These are phyloP conservation scores for Charina bottae DNA, from an alignment of 2,113 vertebrate genomes.

Conservation along the genomic window DNA sequence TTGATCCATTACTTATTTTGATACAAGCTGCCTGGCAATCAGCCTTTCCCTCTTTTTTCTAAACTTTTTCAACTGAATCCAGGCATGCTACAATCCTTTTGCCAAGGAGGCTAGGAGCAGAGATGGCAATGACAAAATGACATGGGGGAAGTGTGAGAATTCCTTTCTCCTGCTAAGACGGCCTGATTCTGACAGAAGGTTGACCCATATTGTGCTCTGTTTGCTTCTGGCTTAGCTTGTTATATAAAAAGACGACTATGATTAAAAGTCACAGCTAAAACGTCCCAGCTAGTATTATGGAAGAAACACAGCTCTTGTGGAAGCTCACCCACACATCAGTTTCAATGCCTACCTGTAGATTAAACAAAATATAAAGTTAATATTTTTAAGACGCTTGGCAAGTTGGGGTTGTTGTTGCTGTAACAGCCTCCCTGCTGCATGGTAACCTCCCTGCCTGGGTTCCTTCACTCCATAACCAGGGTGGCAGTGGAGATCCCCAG, in stretches of 20 bases:
- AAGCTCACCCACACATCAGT: neutral
- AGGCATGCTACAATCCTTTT: slow-evolving; percentile 22
- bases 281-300: neutral
- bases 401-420: neutral
- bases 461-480: neutral
- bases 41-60: slow-evolving; percentile 10
- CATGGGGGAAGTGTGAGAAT: neutral
- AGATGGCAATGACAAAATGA: neutral
- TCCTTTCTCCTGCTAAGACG: neutral
- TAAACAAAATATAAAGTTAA: neutral
- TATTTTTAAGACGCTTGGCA: neutral
- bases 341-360: neutral
- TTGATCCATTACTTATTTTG: slow-evolving; percentile 36
- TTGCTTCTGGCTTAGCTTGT: neutral
- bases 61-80: slow-evolving; percentile 31
- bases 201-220: neutral
- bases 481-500: neutral
- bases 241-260: neutral
- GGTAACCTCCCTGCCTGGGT: neutral
- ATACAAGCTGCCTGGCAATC: slow-evolving; percentile 40
- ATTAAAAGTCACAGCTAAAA: neutral
- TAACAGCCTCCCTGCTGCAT: neutral
- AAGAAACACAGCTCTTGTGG: neutral
- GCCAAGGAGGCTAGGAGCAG: slow-evolving; percentile 27
- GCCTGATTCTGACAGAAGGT: neutral